phyloP scores from a whole-genome alignment of 2,888 invertebrate genomes.

The Linyphia triangularis region DNA sequence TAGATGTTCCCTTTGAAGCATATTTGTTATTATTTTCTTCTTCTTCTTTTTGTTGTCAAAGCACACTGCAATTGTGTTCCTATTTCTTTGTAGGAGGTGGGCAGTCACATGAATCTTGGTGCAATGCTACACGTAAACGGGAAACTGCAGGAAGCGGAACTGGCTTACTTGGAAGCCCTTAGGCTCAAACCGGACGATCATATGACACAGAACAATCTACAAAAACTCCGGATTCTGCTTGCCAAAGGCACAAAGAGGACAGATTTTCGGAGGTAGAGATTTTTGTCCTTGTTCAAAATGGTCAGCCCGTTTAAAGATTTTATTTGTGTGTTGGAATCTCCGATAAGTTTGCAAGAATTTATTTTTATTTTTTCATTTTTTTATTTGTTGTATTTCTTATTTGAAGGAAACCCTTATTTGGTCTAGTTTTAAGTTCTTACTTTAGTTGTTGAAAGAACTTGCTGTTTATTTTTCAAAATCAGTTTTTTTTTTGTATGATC shows the following conservation, averaged over 20 bases:
- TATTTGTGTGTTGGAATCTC: too few species aligned
- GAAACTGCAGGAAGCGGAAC: slow-evolving; percentile 91
- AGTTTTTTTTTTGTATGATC: too few species aligned
- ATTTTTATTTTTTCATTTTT: too few species aligned
- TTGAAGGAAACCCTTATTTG: background rate
- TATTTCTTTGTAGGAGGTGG: slow-evolving; percentile 85
- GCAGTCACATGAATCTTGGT: slow-evolving; percentile 95
- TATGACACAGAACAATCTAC: slow-evolving; percentile 92
- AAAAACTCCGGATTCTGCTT: slow-evolving; percentile 84
- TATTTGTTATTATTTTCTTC: background rate
- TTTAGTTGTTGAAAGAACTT: too few species aligned
- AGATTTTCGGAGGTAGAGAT: slow-evolving; percentile 50
- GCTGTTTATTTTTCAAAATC: too few species aligned
- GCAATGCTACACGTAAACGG: slow-evolving; percentile 96
- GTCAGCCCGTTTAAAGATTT: too few species aligned
- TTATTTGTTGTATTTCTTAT: background rate
- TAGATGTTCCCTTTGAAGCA: background rate
- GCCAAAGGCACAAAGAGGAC: slow-evolving; percentile 58
- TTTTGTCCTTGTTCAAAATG: background rate
- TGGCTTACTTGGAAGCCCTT: slow-evolving; percentile 91
- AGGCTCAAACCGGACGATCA: slow-evolving; percentile 92
- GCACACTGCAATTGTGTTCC: background rate
- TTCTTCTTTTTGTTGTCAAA: background rate
- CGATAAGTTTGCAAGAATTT: too few species aligned
- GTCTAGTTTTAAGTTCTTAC: too few species aligned